phyloP scores from a whole-genome alignment of 1,140 invertebrate genomes.

The Aphelenchoides avenae region DNA sequence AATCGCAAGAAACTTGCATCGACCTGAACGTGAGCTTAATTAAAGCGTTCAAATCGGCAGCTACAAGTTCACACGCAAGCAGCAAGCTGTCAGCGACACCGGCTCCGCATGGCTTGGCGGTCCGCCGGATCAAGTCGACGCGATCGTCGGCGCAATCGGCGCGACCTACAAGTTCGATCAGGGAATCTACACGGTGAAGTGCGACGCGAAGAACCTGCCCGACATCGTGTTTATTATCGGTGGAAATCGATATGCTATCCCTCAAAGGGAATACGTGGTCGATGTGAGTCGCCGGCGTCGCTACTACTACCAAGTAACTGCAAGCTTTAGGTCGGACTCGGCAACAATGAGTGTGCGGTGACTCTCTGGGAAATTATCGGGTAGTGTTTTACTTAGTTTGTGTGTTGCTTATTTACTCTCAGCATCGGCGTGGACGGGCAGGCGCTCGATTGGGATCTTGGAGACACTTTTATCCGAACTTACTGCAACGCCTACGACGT shows the following conservation, averaged over 20 bases:
- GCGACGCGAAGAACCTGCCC: neutral
- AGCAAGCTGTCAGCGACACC: constrained; percentile 21
- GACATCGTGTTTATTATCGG: constrained; percentile 17
- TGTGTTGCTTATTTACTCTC: too few relatives aligned
- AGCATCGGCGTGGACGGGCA: too few relatives aligned
- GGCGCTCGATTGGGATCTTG: constrained; percentile 28
- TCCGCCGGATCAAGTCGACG: constrained; percentile 6
- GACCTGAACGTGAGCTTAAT: too few relatives aligned
- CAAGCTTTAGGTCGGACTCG: constrained; percentile 21
- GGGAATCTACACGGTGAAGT: constrained; percentile 14
- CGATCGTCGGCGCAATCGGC: constrained; percentile 11
- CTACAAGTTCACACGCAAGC: constrained; percentile 4
- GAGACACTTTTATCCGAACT: constrained; percentile 30
- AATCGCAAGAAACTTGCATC: too few relatives aligned
- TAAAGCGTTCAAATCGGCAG: constrained; percentile 5
- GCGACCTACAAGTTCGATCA: constrained; percentile 13
- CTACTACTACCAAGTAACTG: too few relatives aligned
- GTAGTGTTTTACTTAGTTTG: neutral
- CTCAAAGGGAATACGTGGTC: constrained; percentile 11
- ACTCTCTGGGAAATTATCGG: constrained; percentile 15
- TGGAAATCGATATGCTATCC: constrained; percentile 7
- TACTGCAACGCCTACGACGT: constrained; percentile 38
- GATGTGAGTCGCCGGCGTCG: too few relatives aligned
- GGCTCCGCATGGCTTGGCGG: constrained; percentile 17
- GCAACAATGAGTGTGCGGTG: constrained; percentile 24